Evolutionary conservation across 2,888 invertebrate species (phyloP).

Genomic region (Drosophila yooni): DNA sequence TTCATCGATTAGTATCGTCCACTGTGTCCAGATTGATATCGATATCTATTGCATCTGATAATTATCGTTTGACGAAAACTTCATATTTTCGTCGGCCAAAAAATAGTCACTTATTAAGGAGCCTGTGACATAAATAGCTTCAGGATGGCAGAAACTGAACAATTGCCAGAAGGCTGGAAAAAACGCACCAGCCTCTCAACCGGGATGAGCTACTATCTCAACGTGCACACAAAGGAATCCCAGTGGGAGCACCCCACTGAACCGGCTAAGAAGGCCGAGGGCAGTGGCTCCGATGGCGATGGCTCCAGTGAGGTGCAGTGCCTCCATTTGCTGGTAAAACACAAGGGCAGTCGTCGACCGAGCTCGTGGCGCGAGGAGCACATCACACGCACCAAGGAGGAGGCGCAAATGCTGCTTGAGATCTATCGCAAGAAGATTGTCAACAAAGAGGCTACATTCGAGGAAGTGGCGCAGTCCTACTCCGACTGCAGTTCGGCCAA

Average conservation of each 20-base stretch:
- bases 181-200: slow-evolving; percentile 83
- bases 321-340: slow-evolving; percentile 92
- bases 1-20: slow-evolving; percentile 4
- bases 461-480: slow-evolving; percentile 94
- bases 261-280: slow-evolving; percentile 77
- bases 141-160: slow-evolving; percentile 85
- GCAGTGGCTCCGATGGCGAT: slow-evolving; percentile 35
- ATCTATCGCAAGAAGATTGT: slow-evolving; percentile 88
- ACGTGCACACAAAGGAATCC: slow-evolving; percentile 97
- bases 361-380: slow-evolving; percentile 98
- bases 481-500: slow-evolving; percentile 99
- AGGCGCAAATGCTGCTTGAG: slow-evolving; percentile 94
- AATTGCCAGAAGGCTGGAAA: slow-evolving; percentile 96
- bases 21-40: slow-evolving; percentile 1
- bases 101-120: background rate
- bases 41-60: slow-evolving; percentile 23
- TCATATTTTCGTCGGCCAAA: slow-evolving; percentile 2
- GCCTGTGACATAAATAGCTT: background rate
- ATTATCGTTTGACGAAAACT: slow-evolving; percentile 14
- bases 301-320: slow-evolving; percentile 92
- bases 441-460: slow-evolving; percentile 91
- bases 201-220: slow-evolving; percentile 96
- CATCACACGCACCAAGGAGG: slow-evolving; percentile 95
- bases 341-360: slow-evolving; percentile 94
- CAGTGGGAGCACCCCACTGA: slow-evolving; percentile 97